phyloP scores from a whole-genome alignment of 2,888 invertebrate species.

The Rhamnusium bicolor region DNA sequence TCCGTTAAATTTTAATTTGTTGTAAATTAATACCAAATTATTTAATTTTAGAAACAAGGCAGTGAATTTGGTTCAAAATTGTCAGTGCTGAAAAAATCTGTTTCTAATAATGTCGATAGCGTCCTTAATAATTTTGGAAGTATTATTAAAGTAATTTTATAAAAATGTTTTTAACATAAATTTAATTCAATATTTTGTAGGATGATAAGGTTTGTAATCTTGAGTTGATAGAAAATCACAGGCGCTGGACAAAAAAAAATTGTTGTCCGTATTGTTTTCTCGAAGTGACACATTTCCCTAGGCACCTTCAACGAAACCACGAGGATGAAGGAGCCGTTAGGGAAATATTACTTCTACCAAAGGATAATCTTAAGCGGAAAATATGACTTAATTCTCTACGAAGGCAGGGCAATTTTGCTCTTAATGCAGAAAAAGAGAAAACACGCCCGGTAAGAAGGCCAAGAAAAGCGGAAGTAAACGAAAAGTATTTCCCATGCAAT shows the following conservation, averaged over 20 bases:
- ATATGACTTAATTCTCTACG: conserved; percentile 22
- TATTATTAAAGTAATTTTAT: conserved; percentile 7
- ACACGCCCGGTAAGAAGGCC: conserved; percentile 17
- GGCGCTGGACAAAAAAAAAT: conserved; percentile 27
- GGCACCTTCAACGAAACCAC: conserved; percentile 20
- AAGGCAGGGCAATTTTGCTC: conserved; percentile 27
- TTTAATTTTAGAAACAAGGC: conserved; percentile 4
- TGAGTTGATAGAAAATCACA: not conserved
- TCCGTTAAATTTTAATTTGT: not conserved
- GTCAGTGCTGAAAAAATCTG: not conserved
- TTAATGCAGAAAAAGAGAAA: not conserved
- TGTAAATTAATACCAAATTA: not conserved
- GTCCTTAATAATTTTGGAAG: conserved; percentile 5
- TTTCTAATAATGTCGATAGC: not conserved
- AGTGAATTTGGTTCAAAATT: not conserved
- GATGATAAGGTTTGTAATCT: conserved; percentile 4
- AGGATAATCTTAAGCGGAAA: conserved; percentile 20
- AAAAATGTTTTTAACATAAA: not conserved
- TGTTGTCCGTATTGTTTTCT: conserved; percentile 26
- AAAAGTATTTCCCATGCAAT: conserved; percentile 11
- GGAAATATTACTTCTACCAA: conserved; percentile 4
- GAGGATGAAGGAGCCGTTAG: conserved; percentile 23
- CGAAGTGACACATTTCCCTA: conserved; percentile 24
- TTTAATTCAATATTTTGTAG: conserved; percentile 4
- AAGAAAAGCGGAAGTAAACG: not conserved